phyloP scores from a whole-genome alignment of 64 coral and sea anemone genomes.

The Dendrophyllia cribrosa region DNA sequence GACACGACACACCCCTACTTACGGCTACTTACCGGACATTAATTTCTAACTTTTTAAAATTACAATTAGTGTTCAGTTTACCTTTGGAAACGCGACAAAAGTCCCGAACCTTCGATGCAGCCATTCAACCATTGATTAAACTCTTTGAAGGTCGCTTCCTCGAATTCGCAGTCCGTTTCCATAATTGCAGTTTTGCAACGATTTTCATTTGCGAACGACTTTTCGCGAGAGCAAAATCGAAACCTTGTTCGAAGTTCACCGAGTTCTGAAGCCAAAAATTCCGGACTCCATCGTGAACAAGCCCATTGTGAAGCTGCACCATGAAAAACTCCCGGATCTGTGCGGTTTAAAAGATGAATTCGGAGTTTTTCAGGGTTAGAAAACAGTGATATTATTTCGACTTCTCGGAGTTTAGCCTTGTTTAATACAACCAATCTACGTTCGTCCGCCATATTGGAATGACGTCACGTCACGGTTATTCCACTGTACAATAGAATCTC shows the following conservation, averaged over 20 bases:
- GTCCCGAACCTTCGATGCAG: conserved; percentile 27
- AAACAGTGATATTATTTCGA: conserved; percentile 35
- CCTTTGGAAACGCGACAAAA: conserved; percentile 69
- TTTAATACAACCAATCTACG: not conserved
- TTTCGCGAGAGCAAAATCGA: conserved; percentile 71
- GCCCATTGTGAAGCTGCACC: conserved; percentile 68
- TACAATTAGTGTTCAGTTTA: conserved; percentile 19
- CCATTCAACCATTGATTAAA: conserved; percentile 84
- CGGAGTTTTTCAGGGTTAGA: conserved; percentile 54
- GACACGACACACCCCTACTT: conserved; percentile 1
- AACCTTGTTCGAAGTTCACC: conserved; percentile 79
- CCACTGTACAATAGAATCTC: not conserved
- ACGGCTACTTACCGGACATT: too few relatives aligned
- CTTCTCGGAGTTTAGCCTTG: not conserved
- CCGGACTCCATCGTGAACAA: conserved; percentile 80
- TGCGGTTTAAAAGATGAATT: conserved; percentile 48
- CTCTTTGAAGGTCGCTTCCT: conserved; percentile 78
- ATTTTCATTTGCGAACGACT: conserved; percentile 31
- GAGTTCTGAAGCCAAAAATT: conserved; percentile 71
- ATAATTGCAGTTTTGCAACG: conserved; percentile 56
- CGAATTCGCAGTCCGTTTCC: conserved; percentile 91
- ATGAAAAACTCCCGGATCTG: conserved; percentile 73
- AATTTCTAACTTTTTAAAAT: not conserved
- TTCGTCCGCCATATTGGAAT: conserved; percentile 70
- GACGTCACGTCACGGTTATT: conserved; percentile 57